Evolutionary conservation across 2,113 vertebrate genomes (phyloP).

Genomic region (Melanerpes formicivorus): DNA sequence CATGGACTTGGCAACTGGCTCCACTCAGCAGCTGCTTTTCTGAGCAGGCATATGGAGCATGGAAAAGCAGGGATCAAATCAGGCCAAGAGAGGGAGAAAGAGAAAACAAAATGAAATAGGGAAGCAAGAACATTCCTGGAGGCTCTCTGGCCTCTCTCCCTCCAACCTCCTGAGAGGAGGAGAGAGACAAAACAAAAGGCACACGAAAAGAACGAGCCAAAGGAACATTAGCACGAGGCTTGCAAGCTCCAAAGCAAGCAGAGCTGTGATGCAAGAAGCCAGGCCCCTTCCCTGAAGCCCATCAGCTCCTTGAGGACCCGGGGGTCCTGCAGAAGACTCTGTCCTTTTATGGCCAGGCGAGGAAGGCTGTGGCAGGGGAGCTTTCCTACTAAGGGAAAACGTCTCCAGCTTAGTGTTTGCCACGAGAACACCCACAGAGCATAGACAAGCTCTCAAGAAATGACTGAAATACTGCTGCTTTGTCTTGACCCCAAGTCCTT

Average conservation of each 20-base stretch:
- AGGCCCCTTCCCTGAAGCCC: conserved; percentile 3
- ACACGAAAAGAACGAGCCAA: not conserved
- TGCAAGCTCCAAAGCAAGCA: not conserved
- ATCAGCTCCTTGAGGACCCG: not conserved
- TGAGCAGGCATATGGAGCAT: not conserved
- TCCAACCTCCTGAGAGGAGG: conserved; percentile 24
- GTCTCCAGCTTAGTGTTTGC: not conserved
- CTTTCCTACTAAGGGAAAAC: conserved; percentile 66
- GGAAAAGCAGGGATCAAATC: conserved; percentile 45
- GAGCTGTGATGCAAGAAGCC: not conserved
- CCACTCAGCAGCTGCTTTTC: not conserved
- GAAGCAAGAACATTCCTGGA: conserved; percentile 60
- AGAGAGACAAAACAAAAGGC: conserved; percentile 60
- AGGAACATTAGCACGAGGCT: not conserved
- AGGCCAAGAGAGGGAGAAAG: not conserved
- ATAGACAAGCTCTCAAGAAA: conserved; percentile 3
- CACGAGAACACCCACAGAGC: conserved; percentile 53
- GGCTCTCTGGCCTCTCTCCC: conserved; percentile 50
- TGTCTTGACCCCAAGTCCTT: not conserved
- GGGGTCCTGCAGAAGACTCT: conserved; percentile 13
- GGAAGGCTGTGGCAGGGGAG: not conserved
- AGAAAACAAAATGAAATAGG: not conserved
- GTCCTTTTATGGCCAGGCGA: conserved; percentile 55
- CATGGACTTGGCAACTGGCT: not conserved
- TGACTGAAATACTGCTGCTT: not conserved